A percentile compares a stretch with the other conserved stretches of the same genome.
Conservation (phyloP, 35 echinoderm and acorn worm genomes). For the Hemicentrotus pulcherrimus region DNA sequence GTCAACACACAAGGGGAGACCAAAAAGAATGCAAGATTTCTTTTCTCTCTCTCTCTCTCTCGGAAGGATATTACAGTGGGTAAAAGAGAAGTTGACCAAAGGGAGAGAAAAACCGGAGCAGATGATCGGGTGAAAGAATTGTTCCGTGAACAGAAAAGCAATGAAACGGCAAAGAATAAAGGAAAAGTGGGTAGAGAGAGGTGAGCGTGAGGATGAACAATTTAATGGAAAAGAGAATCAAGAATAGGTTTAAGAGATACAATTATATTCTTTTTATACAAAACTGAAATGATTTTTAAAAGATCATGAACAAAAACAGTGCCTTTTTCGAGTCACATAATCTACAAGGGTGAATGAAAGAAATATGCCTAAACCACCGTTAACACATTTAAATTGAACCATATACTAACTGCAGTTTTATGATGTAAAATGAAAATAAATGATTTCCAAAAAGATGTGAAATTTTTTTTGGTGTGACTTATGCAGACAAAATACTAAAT, state of each 20-base stretch:
- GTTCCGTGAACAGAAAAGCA: not conserved
- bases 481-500: too few species aligned
- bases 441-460: too few species aligned
- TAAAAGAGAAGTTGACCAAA: not conserved
- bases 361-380: too few species aligned
- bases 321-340: not conserved
- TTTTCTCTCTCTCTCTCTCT: not conserved
- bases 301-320: not conserved
- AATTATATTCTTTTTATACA: not conserved
- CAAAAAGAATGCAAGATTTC: not conserved
- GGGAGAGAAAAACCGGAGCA: not conserved
- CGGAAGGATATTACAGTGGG: not conserved
- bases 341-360: not conserved
- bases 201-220: not conserved
- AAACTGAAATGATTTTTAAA: not conserved
- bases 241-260: not conserved
- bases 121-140: not conserved
- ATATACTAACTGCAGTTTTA: too few species aligned
- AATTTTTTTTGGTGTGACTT: too few species aligned
- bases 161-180: not conserved
- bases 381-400: too few species aligned
- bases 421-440: too few species aligned
- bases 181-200: not conserved
- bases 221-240: not conserved
- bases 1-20: conserved; percentile 8